A percentile compares a stretch with the other conserved stretches of the same genome.
phyloP scores from a whole-genome alignment of 2,888 invertebrate genomes.

The Tetheella fluctuosa region DNA sequence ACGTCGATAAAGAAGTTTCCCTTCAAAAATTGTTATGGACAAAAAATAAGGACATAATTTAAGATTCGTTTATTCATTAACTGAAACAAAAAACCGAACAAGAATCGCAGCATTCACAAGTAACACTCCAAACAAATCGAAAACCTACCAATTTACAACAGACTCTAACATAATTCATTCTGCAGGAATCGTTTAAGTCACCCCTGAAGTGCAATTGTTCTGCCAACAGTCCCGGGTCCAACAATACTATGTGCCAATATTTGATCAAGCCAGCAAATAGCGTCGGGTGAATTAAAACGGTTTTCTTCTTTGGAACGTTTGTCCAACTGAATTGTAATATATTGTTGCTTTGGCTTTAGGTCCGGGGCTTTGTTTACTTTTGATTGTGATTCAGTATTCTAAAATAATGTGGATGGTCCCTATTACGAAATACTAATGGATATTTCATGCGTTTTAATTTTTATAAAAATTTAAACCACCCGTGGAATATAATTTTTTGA shows the following conservation, averaged over 20 bases:
- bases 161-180: not conserved
- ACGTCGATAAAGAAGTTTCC: too few species aligned
- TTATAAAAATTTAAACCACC: too few species aligned
- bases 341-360: slow-evolving; percentile 30
- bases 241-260: slow-evolving; percentile 63
- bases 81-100: too few species aligned
- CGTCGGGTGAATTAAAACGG: slow-evolving; percentile 62
- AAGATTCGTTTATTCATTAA: too few species aligned
- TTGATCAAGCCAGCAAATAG: slow-evolving; percentile 60
- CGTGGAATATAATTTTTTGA: too few species aligned
- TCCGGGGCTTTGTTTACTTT: not conserved
- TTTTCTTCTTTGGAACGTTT: slow-evolving; percentile 42
- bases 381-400: not conserved
- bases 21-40: too few species aligned
- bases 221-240: slow-evolving; percentile 17
- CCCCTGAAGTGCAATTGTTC: slow-evolving; percentile 49
- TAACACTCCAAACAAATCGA: not conserved
- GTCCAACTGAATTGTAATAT: slow-evolving; percentile 22
- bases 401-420: too few species aligned
- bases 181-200: slow-evolving; percentile 30
- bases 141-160: slow-evolving; percentile 4
- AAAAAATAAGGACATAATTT: too few species aligned
- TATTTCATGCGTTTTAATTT: too few species aligned
- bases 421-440: too few species aligned
- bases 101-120: not conserved